These are phyloP conservation scores for Nebria salina DNA, from an alignment of 2,888 invertebrate genomes.

Conservation along the genomic window DNA sequence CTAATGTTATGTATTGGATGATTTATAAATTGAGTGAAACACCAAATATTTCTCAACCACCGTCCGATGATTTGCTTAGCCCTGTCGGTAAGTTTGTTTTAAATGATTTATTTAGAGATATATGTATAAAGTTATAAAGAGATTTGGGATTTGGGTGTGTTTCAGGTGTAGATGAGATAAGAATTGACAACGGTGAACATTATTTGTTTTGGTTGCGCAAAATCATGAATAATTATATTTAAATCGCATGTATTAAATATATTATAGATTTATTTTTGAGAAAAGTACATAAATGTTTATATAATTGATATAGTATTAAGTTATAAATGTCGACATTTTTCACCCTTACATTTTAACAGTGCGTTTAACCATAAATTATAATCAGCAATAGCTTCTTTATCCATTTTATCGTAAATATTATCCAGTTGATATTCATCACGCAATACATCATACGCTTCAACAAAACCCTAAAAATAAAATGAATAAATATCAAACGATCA, in stretches of 20 bases:
- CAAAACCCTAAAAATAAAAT: slow-evolving; percentile 66
- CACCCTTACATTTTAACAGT: slow-evolving; percentile 47
- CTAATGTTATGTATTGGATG: neutral
- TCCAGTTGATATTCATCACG: slow-evolving; percentile 77
- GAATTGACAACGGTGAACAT: slow-evolving; percentile 1
- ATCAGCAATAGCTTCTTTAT: slow-evolving; percentile 27
- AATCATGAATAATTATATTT: neutral
- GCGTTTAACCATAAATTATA: slow-evolving; percentile 47
- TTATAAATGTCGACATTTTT: neutral
- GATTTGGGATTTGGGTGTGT: neutral
- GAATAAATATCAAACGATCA: neutral
- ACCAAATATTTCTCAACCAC: neutral
- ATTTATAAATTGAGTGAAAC: neutral
- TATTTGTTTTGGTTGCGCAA: slow-evolving; percentile 5
- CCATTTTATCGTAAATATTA: slow-evolving; percentile 67
- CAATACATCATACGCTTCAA: slow-evolving; percentile 80
- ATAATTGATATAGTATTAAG: neutral
- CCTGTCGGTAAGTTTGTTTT: neutral
- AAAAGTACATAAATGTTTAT: too few relatives aligned
- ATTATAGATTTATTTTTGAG: too few relatives aligned
- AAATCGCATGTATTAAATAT: too few relatives aligned
- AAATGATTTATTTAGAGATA: too few relatives aligned
- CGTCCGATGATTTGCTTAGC: slow-evolving; percentile 2
- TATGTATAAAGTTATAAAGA: too few relatives aligned
- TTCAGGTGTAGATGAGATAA: slow-evolving; percentile 12